phyloP scores from a whole-genome alignment of 2,797 vertebrate genomes.

The Harpagifer antarcticus region DNA sequence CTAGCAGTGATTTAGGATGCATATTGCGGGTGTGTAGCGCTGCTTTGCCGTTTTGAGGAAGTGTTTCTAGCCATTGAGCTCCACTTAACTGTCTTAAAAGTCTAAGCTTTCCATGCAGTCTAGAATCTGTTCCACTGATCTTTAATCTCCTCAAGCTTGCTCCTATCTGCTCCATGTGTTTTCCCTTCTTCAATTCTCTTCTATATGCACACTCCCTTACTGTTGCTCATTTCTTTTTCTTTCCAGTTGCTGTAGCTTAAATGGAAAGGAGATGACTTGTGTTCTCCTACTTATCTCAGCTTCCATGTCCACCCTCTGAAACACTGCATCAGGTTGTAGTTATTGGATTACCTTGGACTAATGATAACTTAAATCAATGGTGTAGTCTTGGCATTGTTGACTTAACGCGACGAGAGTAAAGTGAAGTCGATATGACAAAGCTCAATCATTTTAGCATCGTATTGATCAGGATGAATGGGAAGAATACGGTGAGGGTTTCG shows the following conservation, averaged over 20 bases:
- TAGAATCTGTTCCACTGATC: conserved; percentile 52
- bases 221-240: conserved; percentile 5
- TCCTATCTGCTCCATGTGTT: conserved; percentile 19
- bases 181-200: conserved; percentile 7
- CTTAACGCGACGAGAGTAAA: conserved; percentile 26
- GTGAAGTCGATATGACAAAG: conserved; percentile 17
- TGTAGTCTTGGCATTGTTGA: conserved; percentile 29
- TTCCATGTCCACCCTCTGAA: conserved; percentile 41
- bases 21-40: background rate
- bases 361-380: conserved; percentile 45
- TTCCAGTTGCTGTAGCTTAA: conserved; percentile 17
- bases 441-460: conserved; percentile 20
- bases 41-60: background rate
- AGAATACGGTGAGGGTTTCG: conserved; percentile 35
- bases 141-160: conserved; percentile 58
- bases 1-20: conserved; percentile 1
- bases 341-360: conserved; percentile 49
- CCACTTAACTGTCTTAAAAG: conserved; percentile 49
- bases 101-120: conserved; percentile 57
- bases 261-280: conserved; percentile 23
- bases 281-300: conserved; percentile 26
- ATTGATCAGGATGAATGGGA: conserved; percentile 13
- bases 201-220: conserved; percentile 10
- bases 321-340: conserved; percentile 23
- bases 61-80: conserved; percentile 31